Conservation (phyloP, 2,113 vertebrate genomes). For the Dasyurus viverrinus region DNA sequence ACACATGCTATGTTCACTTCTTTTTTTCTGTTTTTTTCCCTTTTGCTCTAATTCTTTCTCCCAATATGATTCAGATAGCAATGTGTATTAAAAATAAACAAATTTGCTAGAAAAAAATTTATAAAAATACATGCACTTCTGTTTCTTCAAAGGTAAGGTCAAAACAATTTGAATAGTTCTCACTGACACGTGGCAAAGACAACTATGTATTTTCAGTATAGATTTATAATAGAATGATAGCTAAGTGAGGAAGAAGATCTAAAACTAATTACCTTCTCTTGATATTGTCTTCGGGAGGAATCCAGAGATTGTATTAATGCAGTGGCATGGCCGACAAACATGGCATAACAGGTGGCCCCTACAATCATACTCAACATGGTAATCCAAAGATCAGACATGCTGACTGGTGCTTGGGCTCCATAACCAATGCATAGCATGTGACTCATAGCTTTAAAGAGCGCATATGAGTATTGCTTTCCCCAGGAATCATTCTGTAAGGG, state of each 20-base stretch:
- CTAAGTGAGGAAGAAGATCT: background rate
- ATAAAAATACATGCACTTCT: background rate
- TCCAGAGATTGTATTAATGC: constrained; percentile 99
- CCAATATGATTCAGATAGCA: too few relatives aligned
- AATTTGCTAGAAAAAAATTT: too few relatives aligned
- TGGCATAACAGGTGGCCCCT: constrained; percentile 98
- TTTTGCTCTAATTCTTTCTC: too few relatives aligned
- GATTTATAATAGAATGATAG: background rate
- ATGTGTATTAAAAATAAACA: too few relatives aligned
- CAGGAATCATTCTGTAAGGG: constrained; percentile 95
- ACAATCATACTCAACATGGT: constrained; percentile 99
- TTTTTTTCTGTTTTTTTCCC: too few relatives aligned
- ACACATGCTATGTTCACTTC: too few relatives aligned
- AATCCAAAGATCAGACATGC: constrained; percentile 99
- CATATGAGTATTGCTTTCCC: constrained; percentile 99
- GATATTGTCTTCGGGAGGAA: constrained; percentile 96
- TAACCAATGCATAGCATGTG: constrained; percentile 99
- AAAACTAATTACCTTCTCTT: constrained; percentile 94
- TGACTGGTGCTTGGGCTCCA: constrained; percentile 95
- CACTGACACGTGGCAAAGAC: background rate
- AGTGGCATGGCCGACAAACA: constrained; percentile 98
- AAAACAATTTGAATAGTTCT: background rate
- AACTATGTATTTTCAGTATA: background rate
- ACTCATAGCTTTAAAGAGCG: constrained; percentile 99
- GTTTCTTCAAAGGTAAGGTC: background rate